phyloP scores from a whole-genome alignment of 2,888 invertebrate genomes.

The Copidosoma aretas region DNA sequence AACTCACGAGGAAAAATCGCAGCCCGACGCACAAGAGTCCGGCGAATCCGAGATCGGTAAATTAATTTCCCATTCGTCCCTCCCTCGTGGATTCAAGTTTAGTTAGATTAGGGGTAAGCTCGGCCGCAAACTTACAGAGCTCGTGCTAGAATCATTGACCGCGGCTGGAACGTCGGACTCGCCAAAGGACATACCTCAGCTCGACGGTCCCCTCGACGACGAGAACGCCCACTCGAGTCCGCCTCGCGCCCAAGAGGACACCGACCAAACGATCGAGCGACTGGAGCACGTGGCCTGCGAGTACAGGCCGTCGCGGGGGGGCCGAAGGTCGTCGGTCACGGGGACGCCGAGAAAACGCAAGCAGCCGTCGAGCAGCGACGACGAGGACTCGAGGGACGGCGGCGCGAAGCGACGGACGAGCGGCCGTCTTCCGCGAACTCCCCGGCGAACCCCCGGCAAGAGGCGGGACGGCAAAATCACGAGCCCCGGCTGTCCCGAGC shows the following conservation, averaged over 20 bases:
- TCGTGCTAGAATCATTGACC: constrained; percentile 29
- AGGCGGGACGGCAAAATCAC: constrained; percentile 39
- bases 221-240: constrained; percentile 47
- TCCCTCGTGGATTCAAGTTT: background rate
- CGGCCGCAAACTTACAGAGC: constrained; percentile 17
- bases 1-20: constrained; percentile 21
- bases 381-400: constrained; percentile 30
- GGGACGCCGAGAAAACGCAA: constrained; percentile 50
- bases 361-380: constrained; percentile 26
- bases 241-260: constrained; percentile 43
- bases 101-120: background rate
- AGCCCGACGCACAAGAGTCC: background rate
- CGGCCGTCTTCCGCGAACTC: constrained; percentile 43
- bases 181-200: constrained; percentile 36
- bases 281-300: constrained; percentile 52
- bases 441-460: constrained; percentile 43
- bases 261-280: constrained; percentile 48
- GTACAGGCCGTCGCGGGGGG: constrained; percentile 42
- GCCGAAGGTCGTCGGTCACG: background rate
- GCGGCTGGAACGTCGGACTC: constrained; percentile 1
- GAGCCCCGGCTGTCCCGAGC: constrained; percentile 48
- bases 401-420: constrained; percentile 42
- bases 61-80: background rate
- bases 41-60: constrained; percentile 32
- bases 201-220: constrained; percentile 52